A percentile compares a stretch with the other conserved stretches of the same genome.
Conservation (phyloP, 2,797 vertebrate genomes). For the Cynopterus sphinx region DNA sequence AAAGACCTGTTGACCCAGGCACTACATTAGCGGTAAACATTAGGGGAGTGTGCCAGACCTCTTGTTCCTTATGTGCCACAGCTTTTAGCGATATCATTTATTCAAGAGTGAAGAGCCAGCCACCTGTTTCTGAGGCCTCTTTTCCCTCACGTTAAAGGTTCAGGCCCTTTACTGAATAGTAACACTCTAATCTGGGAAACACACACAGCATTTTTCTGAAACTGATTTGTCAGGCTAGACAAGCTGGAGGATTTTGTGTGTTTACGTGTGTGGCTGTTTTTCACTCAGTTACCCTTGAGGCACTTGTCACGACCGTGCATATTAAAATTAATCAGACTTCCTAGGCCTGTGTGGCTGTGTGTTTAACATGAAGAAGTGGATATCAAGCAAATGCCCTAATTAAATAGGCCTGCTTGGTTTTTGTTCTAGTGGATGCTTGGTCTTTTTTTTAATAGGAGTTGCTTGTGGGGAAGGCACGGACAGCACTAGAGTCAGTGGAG, state of each 20-base stretch:
- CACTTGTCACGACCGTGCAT: slow-evolving; percentile 86
- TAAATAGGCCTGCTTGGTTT: slow-evolving; percentile 86
- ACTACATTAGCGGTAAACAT: slow-evolving; percentile 63
- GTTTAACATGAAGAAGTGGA: slow-evolving; percentile 85
- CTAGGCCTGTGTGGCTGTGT: slow-evolving; percentile 81
- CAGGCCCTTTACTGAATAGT: slow-evolving; percentile 82
- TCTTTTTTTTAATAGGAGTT: slow-evolving; percentile 89
- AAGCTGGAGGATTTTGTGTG: slow-evolving; percentile 66
- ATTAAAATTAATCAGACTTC: slow-evolving; percentile 89
- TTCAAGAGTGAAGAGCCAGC: slow-evolving; percentile 81
- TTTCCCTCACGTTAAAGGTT: slow-evolving; percentile 78
- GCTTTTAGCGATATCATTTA: slow-evolving; percentile 80
- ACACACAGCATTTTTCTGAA: slow-evolving; percentile 69
- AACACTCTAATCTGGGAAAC: slow-evolving; percentile 83
- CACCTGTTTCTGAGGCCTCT: slow-evolving; percentile 87
- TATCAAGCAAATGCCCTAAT: slow-evolving; percentile 86
- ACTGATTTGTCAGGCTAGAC: slow-evolving; percentile 73
- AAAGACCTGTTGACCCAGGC: slow-evolving; percentile 65
- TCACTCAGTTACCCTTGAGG: slow-evolving; percentile 79
- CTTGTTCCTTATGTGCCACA: slow-evolving; percentile 35
- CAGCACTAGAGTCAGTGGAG: slow-evolving; percentile 83
- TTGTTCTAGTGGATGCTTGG: slow-evolving; percentile 86
- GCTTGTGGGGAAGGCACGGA: slow-evolving; percentile 83
- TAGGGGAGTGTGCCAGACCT: slow-evolving; percentile 66
- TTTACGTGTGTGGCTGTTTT: slow-evolving; percentile 59